Evolutionary conservation across 2,113 vertebrate species (phyloP), one percentile per base, ranked within the genome.

Genomic region (Phalacrocorax brasilianus): DNA sequence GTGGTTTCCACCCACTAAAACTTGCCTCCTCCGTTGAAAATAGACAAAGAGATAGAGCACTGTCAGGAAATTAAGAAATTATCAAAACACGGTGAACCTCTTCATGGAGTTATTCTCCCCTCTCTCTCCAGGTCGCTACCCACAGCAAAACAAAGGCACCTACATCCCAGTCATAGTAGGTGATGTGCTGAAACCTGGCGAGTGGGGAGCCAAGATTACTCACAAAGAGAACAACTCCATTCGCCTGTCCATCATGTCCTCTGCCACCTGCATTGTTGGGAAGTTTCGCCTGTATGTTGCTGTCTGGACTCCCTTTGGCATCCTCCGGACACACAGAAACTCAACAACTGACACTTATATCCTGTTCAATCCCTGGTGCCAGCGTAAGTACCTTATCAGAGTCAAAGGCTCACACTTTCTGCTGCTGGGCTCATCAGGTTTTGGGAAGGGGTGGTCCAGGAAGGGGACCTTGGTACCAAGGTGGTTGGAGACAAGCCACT

Each of bases 301-400:
- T 1, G 96, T 99, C 74, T 76, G 97, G 96, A 99, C 99, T 19
- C 99, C 99, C 8, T 99, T 97, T 4, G 99, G 99, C 59, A 98
- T 99, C 88, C 96, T 99, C 30, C 98, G 99, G 79, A 99, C 99
- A 38, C 97, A 9, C 6, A 96, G 97, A 53, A 98, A 99, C 49
- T 47, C 90, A 0, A 97, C 58, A 6, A 97, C 97, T 0, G 98
- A 99, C 78, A 97, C 99, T 0, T 99, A 99, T 56, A 98, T 99
- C 93, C 98, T 99, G 50, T 99, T 99, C 97, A 99, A 99, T 58
- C 99, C 99, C 38, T 99, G 99, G 99, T 98, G 94, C 82, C 76
- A 98, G 98, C 97, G 99, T 99, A 77, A 97, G 97, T 97, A 65
- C 19, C 1, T 73, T 62, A 8, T 26, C 42, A 14, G 15, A 44